These are phyloP conservation scores for Tenthredo livida DNA, from an alignment of 2,888 invertebrate genomes.

Conservation along the genomic window DNA sequence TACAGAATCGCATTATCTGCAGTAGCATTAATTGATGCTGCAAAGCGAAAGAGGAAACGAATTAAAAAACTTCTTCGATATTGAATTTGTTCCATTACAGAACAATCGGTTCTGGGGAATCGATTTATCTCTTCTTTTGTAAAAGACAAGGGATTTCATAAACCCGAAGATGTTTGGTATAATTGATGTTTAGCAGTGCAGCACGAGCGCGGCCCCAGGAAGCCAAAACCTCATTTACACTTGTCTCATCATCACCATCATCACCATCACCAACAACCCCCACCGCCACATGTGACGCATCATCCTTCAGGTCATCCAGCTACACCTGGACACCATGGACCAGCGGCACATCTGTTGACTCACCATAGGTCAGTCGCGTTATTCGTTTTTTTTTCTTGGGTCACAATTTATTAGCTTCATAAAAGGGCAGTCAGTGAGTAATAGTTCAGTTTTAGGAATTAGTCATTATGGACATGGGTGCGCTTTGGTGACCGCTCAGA, in stretches of 20 bases:
- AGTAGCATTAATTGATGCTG: background rate
- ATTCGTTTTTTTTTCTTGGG: conserved; percentile 53
- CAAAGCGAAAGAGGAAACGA: background rate
- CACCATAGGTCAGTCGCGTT: conserved; percentile 62
- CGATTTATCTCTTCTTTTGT: too few species aligned
- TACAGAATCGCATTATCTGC: background rate
- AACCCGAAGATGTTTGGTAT: conserved; percentile 45
- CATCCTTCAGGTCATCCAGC: conserved; percentile 67
- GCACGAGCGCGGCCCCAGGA: conserved; percentile 97
- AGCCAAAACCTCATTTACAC: conserved; percentile 88
- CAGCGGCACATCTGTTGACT: conserved; percentile 64
- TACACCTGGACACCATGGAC: conserved; percentile 68
- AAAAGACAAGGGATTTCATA: background rate
- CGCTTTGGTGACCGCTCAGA: background rate
- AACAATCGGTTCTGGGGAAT: too few species aligned
- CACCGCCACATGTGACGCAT: conserved; percentile 64
- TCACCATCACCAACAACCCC: conserved; percentile 72
- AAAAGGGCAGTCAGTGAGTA: background rate
- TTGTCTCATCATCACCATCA: conserved; percentile 64
- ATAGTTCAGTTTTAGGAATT: background rate
- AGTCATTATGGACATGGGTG: background rate
- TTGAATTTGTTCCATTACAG: too few species aligned
- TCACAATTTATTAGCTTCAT: conserved; percentile 1
- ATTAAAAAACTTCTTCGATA: too few species aligned
- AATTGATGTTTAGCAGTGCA: conserved; percentile 89